Percentiles rank a stretch among this genome's conserved stretches.
Conservation (phyloP, 2,797 vertebrate genomes). For the Tragelaphus eurycerus region DNA sequence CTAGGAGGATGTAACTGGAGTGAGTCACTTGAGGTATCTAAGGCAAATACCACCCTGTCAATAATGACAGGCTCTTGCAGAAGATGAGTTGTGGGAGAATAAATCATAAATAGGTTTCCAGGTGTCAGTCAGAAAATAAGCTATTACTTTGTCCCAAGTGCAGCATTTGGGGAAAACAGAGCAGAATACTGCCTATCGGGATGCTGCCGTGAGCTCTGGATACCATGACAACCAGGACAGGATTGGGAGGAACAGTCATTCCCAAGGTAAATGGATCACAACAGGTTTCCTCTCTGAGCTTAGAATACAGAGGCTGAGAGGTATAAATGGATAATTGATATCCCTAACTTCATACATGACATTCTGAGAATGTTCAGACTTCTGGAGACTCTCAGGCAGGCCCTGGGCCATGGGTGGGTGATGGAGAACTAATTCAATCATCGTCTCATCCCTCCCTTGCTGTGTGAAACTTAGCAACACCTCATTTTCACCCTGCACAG, state of each 20-base stretch:
- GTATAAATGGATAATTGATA: neutral
- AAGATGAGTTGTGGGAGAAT: neutral
- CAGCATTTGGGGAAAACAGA: neutral
- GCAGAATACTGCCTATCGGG: neutral
- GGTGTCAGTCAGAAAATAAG: conserved; percentile 23
- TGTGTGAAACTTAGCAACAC: neutral
- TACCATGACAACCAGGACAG: neutral
- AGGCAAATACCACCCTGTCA: neutral
- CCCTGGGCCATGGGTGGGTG: accelerated
- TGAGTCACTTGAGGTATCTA: neutral
- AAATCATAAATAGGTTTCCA: conserved; percentile 3
- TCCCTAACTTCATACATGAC: neutral
- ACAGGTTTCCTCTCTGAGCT: neutral
- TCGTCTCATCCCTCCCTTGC: accelerated
- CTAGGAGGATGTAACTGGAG: accelerated
- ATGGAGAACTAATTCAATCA: neutral
- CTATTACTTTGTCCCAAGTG: neutral
- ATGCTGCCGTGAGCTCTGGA: neutral
- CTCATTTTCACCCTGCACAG: neutral
- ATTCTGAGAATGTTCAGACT: neutral
- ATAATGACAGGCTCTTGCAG: neutral
- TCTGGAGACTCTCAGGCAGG: neutral
- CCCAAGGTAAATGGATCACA: neutral
- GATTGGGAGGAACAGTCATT: neutral
- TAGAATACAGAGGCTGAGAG: neutral